These are phyloP conservation scores for Coracopsis vasa DNA, from an alignment of 2,113 vertebrate species.

Conservation along the genomic window DNA sequence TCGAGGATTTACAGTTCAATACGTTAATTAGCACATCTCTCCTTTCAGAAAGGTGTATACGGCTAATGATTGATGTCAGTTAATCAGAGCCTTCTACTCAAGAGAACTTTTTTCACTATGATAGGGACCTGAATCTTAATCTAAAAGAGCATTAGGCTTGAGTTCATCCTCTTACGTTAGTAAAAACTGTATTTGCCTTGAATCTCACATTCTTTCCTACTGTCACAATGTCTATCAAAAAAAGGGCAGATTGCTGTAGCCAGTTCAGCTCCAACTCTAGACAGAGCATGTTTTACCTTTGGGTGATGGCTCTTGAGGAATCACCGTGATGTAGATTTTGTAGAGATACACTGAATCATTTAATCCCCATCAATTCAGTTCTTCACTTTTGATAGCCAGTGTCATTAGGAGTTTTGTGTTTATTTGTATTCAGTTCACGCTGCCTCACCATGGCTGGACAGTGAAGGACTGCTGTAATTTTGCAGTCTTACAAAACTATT, in stretches of 20 bases:
- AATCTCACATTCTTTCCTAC: not conserved
- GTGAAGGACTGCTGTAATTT: fast-evolving
- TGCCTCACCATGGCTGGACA: not conserved
- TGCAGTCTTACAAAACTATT: not conserved
- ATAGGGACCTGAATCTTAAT: not conserved
- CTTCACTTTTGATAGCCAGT: not conserved
- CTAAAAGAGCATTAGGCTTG: not conserved
- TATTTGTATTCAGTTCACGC: not conserved
- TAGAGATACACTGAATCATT: not conserved
- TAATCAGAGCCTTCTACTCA: not conserved
- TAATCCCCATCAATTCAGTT: not conserved
- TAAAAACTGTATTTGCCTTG: not conserved
- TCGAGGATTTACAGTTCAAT: not conserved
- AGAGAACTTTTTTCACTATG: not conserved
- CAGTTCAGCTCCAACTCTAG: not conserved
- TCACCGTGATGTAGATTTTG: not conserved
- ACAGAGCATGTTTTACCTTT: not conserved
- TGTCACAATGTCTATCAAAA: not conserved
- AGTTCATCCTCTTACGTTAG: not conserved
- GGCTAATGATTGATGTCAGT: not conserved
- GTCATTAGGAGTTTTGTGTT: not conserved
- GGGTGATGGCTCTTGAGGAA: not conserved
- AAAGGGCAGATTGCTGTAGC: not conserved
- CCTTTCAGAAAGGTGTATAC: not conserved
- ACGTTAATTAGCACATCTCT: not conserved